These are phyloP conservation scores for Epizoanthus fatuus DNA, from an alignment of 92 coral and sea anemone genomes.

Conservation along the genomic window DNA sequence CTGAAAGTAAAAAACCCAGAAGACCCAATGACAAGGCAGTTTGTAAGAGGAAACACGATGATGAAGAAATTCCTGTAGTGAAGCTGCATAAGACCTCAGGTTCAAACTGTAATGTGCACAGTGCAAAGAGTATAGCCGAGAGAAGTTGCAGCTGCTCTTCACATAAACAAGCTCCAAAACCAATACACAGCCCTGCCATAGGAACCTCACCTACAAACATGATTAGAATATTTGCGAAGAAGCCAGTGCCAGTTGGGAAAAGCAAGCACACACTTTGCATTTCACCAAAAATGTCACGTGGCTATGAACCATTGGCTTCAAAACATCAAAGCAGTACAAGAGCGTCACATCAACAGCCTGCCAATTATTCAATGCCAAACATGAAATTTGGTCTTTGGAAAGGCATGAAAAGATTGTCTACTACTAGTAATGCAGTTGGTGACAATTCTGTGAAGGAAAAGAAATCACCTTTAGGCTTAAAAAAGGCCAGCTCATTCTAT, in stretches of 20 bases:
- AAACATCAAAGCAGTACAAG: not conserved
- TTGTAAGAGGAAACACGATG: not conserved
- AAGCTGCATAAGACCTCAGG: not conserved
- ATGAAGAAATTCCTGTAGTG: not conserved
- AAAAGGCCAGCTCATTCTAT: not conserved
- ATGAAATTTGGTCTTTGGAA: slow-evolving; percentile 1
- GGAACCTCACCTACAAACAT: not conserved
- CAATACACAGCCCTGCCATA: not conserved
- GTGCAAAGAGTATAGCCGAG: not conserved
- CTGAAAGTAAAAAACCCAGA: not conserved
- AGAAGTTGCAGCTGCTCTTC: not conserved
- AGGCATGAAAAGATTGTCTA: no score
- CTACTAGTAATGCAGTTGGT: no score
- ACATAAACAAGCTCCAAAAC: not conserved
- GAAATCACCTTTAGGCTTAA: not conserved
- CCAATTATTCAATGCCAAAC: not conserved
- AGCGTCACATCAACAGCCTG: not conserved
- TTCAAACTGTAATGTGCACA: not conserved
- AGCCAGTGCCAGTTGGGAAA: not conserved
- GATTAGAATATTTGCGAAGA: not conserved
- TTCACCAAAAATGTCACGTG: not conserved
- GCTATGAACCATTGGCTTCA: not conserved
- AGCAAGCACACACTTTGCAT: not conserved
- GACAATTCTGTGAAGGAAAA: not conserved
- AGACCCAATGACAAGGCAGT: not conserved